Base-by-base conservation (phyloP, 2,113 vertebrate species). In the Ondatra zibethicus region DNA sequence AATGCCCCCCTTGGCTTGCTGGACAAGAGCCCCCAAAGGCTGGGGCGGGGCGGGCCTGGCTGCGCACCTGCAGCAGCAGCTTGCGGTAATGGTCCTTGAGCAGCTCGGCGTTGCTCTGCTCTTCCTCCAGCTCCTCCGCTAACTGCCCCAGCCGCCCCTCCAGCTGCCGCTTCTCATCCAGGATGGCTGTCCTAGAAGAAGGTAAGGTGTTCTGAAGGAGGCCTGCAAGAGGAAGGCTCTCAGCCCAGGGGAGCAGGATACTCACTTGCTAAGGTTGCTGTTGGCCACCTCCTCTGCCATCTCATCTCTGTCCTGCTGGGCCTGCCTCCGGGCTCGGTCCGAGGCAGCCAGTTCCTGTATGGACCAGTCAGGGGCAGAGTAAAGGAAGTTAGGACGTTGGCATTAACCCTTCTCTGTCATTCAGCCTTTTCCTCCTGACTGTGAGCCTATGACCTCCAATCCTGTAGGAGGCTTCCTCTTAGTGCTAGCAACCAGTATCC, bases 51-150 rank as follows among this genome's bases (percentile, higher is more conserved):
- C 12, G 33, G 66, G 31, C 25, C 63, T 11, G 33, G 9, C 0
- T 0, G 14, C 94, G 36, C 76, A 99, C 99, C 99, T 99, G 99
- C 36, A 99, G 97, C 11, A 97, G 96, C 17, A 98, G 98, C 96
- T 99, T 99, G 65, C 99, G 98, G 88, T 99, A 99, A 75, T 99
- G 98, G 91, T 99, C 99, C 0, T 98, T 96, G 25, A 99, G 33
- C 75, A 99, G 98, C 93, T 99, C 99, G 0, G 98, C 92, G 63
- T 99, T 99, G 52, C 96, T 99, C 98, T 99, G 99, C 92, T 99
- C 99, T 95, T 99, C 99, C 92, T 99, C 99, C 93, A 99, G 97
- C 94, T 99, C 99, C 96, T 99, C 99, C 66, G 99, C 99, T 97
- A 99, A 96, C 96, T 99, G 99, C 92, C 96, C 97, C 63, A 99